Evolutionary conservation across 1,140 invertebrate species (phyloP).

Genomic region (Probaryconus sp.): DNA sequence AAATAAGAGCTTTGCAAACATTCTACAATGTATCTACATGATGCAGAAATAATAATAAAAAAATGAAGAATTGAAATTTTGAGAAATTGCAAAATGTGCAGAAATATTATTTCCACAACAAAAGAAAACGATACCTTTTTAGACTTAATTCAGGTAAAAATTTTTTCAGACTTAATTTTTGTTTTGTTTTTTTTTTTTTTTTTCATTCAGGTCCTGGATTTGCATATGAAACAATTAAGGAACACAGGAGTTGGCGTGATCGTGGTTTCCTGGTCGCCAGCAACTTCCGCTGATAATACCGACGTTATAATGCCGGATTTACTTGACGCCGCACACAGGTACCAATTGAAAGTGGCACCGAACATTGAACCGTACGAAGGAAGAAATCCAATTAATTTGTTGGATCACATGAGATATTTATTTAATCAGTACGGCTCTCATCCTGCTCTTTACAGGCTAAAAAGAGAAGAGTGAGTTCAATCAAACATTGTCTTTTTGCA

Average conservation of each 20-base stretch:
- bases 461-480: conserved; percentile 71
- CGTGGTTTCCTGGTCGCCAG: conserved; percentile 77
- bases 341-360: conserved; percentile 76
- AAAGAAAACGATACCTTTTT: too few species aligned
- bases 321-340: conserved; percentile 74
- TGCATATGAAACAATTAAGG: conserved; percentile 76
- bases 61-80: too few species aligned
- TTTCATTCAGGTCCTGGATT: conserved; percentile 72
- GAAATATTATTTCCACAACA: too few species aligned
- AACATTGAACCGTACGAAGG: conserved; percentile 77
- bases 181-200: too few species aligned
- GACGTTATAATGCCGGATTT: conserved; percentile 73
- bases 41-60: too few species aligned
- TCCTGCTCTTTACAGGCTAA: conserved; percentile 78
- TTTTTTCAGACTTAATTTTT: too few species aligned
- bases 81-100: too few species aligned
- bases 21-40: too few species aligned
- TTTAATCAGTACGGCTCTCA: conserved; percentile 73
- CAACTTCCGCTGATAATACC: conserved; percentile 71
- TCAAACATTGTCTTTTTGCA: conserved; percentile 3
- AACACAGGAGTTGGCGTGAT: conserved; percentile 76
- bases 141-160: too few species aligned
- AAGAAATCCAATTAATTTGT: conserved; percentile 75
- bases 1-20: too few species aligned
- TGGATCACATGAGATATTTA: conserved; percentile 73